Percentiles rank a stretch among this genome's conserved stretches.
These are phyloP conservation scores for Leptopilina drosophilae DNA, from an alignment of 2,888 invertebrate species.

Conservation along the genomic window DNA sequence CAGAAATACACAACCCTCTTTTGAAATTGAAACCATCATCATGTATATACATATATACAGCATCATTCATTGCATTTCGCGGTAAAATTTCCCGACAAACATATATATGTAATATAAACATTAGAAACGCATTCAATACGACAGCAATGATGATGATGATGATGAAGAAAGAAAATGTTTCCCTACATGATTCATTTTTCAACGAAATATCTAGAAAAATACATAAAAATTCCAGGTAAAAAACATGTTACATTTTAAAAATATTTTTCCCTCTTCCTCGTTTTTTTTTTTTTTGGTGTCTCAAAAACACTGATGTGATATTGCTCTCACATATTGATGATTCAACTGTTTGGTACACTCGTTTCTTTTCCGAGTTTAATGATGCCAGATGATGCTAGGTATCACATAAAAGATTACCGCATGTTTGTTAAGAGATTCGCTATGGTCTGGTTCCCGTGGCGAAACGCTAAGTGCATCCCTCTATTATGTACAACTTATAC, in stretches of 20 bases:
- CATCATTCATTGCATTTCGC: slow-evolving; percentile 49
- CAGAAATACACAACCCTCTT: slow-evolving; percentile 60
- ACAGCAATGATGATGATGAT: too few species aligned
- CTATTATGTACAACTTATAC: slow-evolving; percentile 65
- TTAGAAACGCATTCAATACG: neutral
- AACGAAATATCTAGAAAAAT: too few species aligned
- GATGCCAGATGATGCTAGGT: slow-evolving; percentile 55
- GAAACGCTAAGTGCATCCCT: slow-evolving; percentile 69
- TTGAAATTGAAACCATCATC: slow-evolving; percentile 67
- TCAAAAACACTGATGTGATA: neutral
- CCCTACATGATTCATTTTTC: too few species aligned
- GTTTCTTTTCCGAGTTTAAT: slow-evolving; percentile 49
- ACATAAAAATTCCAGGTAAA: neutral
- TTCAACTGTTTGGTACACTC: slow-evolving; percentile 53
- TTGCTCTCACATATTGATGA: slow-evolving; percentile 47
- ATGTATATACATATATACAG: neutral
- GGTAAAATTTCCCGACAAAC: slow-evolving; percentile 12
- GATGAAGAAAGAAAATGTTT: neutral
- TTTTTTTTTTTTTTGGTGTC: too few species aligned
- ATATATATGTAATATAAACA: neutral
- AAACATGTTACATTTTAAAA: neutral
- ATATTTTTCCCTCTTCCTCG: neutral
- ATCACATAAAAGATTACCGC: slow-evolving; percentile 58
- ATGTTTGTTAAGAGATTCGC: slow-evolving; percentile 72
- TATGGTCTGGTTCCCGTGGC: slow-evolving; percentile 67